Percentiles rank a stretch among this genome's conserved stretches.
These are phyloP conservation scores for Altica lythri DNA, from an alignment of 2,888 invertebrate species.

Conservation along the genomic window DNA sequence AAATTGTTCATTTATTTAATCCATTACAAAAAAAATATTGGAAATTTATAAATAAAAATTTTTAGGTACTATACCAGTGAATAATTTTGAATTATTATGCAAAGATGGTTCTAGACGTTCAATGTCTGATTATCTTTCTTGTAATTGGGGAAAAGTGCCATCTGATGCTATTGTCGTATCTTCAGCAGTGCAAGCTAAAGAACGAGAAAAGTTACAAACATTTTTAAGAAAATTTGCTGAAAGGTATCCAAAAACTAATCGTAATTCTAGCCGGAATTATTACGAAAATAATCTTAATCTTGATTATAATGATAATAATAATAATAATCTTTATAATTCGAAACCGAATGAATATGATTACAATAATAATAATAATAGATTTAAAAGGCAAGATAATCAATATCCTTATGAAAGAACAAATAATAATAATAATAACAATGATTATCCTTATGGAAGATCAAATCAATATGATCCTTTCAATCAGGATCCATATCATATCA, in stretches of 20 bases:
- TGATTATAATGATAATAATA: constrained; percentile 46
- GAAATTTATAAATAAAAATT: constrained; percentile 21
- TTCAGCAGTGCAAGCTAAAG: constrained; percentile 70
- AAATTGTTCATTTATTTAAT: background rate
- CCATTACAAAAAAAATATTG: background rate
- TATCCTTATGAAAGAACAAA: constrained; percentile 15
- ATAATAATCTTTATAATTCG: too few species aligned
- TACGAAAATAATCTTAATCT: constrained; percentile 12
- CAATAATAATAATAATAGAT: constrained; percentile 42
- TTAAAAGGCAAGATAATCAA: constrained; percentile 42
- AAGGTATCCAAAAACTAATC: constrained; percentile 54
- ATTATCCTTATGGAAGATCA: constrained; percentile 32
- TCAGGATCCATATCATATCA: constrained; percentile 47
- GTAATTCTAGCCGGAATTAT: too few species aligned
- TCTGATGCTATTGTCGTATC: constrained; percentile 84
- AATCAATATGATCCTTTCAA: constrained; percentile 41
- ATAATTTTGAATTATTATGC: constrained; percentile 81
- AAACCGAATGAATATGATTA: too few species aligned
- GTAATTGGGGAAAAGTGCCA: constrained; percentile 87
- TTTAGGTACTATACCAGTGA: constrained; percentile 67
- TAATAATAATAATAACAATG: constrained; percentile 18
- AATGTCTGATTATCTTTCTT: constrained; percentile 70
- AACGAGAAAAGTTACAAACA: constrained; percentile 66
- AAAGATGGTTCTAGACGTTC: constrained; percentile 74
- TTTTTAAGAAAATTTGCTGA: constrained; percentile 67